Evolutionary conservation across 1,140 invertebrate genomes (phyloP).

Genomic region (Pseudomyrmex cubaensis): DNA sequence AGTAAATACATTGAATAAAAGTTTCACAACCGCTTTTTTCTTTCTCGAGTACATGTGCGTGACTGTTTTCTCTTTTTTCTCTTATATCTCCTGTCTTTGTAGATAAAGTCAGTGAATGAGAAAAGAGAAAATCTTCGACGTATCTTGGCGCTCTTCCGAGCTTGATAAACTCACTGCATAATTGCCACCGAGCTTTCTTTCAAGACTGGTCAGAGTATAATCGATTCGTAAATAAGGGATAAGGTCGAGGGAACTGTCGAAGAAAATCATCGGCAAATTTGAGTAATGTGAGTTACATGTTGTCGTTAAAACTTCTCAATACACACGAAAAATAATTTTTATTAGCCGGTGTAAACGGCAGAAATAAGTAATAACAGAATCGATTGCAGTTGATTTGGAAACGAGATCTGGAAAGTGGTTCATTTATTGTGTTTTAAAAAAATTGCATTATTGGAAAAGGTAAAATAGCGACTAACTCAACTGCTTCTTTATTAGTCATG

Average conservation of each 20-base stretch:
- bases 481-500: not conserved
- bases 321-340: slow-evolving; percentile 49
- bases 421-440: slow-evolving; percentile 22
- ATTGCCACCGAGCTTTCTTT: slow-evolving; percentile 60
- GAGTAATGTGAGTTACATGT: slow-evolving; percentile 29
- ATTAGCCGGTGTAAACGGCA: slow-evolving; percentile 22
- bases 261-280: slow-evolving; percentile 46
- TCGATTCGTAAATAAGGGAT: slow-evolving; percentile 31
- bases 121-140: slow-evolving; percentile 53
- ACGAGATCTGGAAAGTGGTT: slow-evolving; percentile 13
- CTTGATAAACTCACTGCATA: slow-evolving; percentile 62
- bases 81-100: not conserved
- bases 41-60: not conserved
- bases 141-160: not conserved
- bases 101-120: not conserved
- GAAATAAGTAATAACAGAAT: slow-evolving; percentile 30
- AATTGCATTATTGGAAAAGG: not conserved
- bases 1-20: slow-evolving; percentile 32
- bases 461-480: too few species aligned
- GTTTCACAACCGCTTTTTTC: not conserved
- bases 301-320: slow-evolving; percentile 28
- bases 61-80: not conserved
- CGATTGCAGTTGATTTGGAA: slow-evolving; percentile 21
- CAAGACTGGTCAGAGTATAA: slow-evolving; percentile 37
- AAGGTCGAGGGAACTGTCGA: slow-evolving; percentile 18